These are phyloP conservation scores for Brachypodius melanocephalos DNA, from an alignment of 2,113 vertebrate genomes.

Conservation along the genomic window DNA sequence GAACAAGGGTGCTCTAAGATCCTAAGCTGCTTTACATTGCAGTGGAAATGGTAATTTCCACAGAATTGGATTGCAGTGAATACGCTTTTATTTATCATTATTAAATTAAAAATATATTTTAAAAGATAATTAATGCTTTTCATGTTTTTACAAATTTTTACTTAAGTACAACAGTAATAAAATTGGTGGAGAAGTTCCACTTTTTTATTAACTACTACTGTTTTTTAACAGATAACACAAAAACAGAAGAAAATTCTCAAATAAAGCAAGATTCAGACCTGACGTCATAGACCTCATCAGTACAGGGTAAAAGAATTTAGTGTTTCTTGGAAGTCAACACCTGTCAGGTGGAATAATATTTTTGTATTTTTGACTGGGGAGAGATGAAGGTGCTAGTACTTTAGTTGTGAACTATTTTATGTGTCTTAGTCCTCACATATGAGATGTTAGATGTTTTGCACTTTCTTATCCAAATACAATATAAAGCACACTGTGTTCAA, in stretches of 20 bases:
- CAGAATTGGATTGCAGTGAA: neutral
- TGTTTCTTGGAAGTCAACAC: neutral
- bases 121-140: neutral
- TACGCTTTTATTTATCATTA: fast-evolving
- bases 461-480: neutral
- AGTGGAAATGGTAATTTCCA: neutral
- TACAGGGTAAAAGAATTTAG: slow-evolving; percentile 48
- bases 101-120: neutral
- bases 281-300: slow-evolving; percentile 64
- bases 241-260: slow-evolving; percentile 57
- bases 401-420: neutral
- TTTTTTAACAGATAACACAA: slow-evolving; percentile 59
- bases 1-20: neutral
- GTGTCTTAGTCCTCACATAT: neutral
- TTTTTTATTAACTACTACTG: neutral
- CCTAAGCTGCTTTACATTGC: neutral
- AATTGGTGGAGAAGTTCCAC: neutral
- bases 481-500: neutral
- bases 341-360: neutral
- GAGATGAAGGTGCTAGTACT: neutral
- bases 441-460: neutral
- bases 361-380: neutral
- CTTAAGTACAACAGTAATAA: neutral
- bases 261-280: slow-evolving; percentile 74
- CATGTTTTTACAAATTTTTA: neutral